These are phyloP conservation scores for Eristalis arbustorum DNA, from an alignment of 2,888 invertebrate species.

Conservation along the genomic window DNA sequence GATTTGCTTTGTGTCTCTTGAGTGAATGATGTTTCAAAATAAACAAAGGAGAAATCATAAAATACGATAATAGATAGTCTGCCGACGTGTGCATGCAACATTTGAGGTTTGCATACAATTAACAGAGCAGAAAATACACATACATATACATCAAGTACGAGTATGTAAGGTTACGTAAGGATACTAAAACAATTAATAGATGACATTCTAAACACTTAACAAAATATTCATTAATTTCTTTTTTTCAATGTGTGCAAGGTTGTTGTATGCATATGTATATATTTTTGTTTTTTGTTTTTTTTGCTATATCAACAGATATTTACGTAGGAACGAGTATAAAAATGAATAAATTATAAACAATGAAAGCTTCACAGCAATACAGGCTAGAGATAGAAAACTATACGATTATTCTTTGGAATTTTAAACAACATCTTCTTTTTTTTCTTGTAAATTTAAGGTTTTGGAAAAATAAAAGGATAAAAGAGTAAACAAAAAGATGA, in stretches of 20 bases:
- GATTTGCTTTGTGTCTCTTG: background rate
- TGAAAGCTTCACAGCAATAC: constrained; percentile 78
- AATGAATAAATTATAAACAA: constrained; percentile 72
- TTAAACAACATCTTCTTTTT: constrained; percentile 11
- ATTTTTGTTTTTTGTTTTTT: constrained; percentile 24
- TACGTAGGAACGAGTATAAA: constrained; percentile 11
- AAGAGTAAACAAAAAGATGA: constrained; percentile 29
- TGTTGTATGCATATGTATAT: background rate
- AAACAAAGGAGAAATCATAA: background rate
- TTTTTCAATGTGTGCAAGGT: constrained; percentile 42
- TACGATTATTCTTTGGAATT: constrained; percentile 19
- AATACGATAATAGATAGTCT: constrained; percentile 30
- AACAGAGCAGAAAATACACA: constrained; percentile 45
- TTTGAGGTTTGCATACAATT: constrained; percentile 63
- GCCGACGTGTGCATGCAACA: constrained; percentile 69
- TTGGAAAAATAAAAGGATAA: constrained; percentile 7
- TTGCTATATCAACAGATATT: constrained; percentile 42
- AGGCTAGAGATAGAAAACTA: constrained; percentile 72
- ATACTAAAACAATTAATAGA: constrained; percentile 22
- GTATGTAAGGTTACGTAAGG: background rate
- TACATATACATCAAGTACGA: constrained; percentile 21
- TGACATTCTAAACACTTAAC: constrained; percentile 63
- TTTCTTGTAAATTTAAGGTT: constrained; percentile 24
- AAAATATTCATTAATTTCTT: constrained; percentile 13
- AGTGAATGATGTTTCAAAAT: background rate